phyloP scores from a whole-genome alignment of 2,797 vertebrate genomes.

The Aselliscus stoliczkanus region DNA sequence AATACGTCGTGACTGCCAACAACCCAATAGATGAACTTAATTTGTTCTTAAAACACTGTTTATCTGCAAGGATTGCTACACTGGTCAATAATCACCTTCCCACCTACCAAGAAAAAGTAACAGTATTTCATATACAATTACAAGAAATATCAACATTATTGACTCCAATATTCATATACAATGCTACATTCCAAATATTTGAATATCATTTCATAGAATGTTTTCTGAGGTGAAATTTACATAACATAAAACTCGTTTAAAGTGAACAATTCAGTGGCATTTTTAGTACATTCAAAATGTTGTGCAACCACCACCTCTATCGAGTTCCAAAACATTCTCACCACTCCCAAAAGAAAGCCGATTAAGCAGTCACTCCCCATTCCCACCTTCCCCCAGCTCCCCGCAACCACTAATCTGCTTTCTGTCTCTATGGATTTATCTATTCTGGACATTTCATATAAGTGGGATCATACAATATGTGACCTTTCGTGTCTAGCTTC shows the following conservation, averaged over 20 bases:
- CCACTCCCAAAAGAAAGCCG: not conserved
- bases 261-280: not conserved
- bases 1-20: no score
- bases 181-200: not conserved
- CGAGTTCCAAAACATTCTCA: not conserved
- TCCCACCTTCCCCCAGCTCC: not conserved
- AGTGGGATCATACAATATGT: not conserved
- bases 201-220: not conserved
- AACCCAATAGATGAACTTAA: no score
- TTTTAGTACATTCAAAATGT: not conserved
- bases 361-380: not conserved
- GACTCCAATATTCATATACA: not conserved
- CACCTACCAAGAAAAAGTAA: not conserved
- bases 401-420: not conserved
- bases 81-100: not conserved
- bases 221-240: not conserved
- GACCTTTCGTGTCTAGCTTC: slow-evolving; percentile 8
- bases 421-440: not conserved
- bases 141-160: not conserved
- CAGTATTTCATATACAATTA: not conserved
- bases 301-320: not conserved
- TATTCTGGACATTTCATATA: not conserved
- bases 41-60: not conserved
- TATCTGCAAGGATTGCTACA: not conserved
- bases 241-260: slow-evolving; percentile 1